Percentiles rank a stretch among this genome's conserved stretches.
Conservation (phyloP, 2,113 vertebrate genomes). For the Pipa parva region DNA sequence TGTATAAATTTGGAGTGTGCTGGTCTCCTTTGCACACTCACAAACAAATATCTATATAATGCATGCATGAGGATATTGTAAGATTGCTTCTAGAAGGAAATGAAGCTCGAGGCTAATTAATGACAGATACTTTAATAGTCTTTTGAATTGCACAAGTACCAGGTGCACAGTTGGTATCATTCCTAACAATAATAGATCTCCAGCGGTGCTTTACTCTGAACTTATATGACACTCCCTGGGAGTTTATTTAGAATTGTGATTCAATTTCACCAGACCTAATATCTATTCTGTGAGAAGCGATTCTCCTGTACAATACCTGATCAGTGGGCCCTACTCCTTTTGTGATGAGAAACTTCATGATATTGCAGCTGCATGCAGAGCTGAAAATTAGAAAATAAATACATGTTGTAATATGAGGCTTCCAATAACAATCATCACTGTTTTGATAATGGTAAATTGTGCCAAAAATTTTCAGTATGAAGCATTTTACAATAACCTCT, state of each 20-base stretch:
- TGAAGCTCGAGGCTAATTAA: constrained; percentile 10
- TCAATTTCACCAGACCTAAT: constrained; percentile 34
- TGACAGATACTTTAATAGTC: neutral
- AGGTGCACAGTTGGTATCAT: constrained; percentile 23
- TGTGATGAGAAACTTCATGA: constrained; percentile 39
- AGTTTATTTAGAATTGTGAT: constrained; percentile 31
- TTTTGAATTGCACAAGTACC: neutral
- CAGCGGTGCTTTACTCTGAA: constrained; percentile 11
- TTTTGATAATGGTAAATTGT: constrained; percentile 54
- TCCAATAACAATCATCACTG: constrained; percentile 43
- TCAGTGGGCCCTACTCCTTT: constrained; percentile 35
- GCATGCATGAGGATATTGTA: too few relatives aligned
- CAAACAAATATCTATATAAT: too few relatives aligned
- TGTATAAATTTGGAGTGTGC: too few relatives aligned
- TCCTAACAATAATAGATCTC: constrained; percentile 36
- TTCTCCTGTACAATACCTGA: constrained; percentile 46
- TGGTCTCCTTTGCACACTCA: too few relatives aligned
- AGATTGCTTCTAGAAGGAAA: neutral
- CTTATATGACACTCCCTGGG: constrained; percentile 31
- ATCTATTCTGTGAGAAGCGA: constrained; percentile 27
- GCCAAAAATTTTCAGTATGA: constrained; percentile 49
- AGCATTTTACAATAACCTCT: constrained; percentile 51
- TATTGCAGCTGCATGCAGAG: constrained; percentile 55
- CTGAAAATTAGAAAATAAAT: constrained; percentile 63
- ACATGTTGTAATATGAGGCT: constrained; percentile 23